Base-by-base conservation (phyloP, 2,888 invertebrate species). In the Pachymerium ferrugineum region DNA sequence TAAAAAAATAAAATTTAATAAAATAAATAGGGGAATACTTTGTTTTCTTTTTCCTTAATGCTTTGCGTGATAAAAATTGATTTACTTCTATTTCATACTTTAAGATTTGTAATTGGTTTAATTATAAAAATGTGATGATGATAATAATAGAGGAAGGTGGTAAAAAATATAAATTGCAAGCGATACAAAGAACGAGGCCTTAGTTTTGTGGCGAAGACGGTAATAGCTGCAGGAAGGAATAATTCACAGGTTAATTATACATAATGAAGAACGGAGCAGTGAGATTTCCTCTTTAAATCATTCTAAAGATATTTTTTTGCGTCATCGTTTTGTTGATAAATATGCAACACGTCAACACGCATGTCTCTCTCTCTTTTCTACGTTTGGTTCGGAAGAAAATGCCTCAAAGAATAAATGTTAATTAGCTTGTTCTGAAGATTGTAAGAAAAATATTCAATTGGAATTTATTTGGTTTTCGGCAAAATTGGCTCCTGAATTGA, bases 211-310 rank as follows among this genome's bases (percentile, higher is more conserved):
- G 47, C 22, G 47, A 54, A 54, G 47, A 54, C 47, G 19, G 19
- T 54, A 54, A 54, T 54, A 54, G 47, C 47, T 54, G 19, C 47
- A 54, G 47, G 47, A 54, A 54, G 47, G 47, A 54, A 54, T 54
- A 54, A 54, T 54, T 54, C 47, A 54, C 47, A 22, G 22, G 47
- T 54, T 54, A 54, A 54, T 54, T 54, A 54, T 54, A 54, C 47
- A 54, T 54, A 54, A 54, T 54, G 47, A 54, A 54, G 19, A 54
- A 22, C 47, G 47, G 47, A 54, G 47, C 47, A 54, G 47, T 54
- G 47, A 54, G 47, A 54, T 54, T 54, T 54, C 47, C 47, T 54
- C 47, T 54, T 54, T 54, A 54, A 54, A 54, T 54, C 47, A 54
- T 54, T 54, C 47, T 54, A 54, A 54, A 54, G 47, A 22, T 54